Evolutionary conservation across 2,113 vertebrate species (phyloP), one percentile per base, ranked within the genome.

Genomic region (Zosterops pallidus): DNA sequence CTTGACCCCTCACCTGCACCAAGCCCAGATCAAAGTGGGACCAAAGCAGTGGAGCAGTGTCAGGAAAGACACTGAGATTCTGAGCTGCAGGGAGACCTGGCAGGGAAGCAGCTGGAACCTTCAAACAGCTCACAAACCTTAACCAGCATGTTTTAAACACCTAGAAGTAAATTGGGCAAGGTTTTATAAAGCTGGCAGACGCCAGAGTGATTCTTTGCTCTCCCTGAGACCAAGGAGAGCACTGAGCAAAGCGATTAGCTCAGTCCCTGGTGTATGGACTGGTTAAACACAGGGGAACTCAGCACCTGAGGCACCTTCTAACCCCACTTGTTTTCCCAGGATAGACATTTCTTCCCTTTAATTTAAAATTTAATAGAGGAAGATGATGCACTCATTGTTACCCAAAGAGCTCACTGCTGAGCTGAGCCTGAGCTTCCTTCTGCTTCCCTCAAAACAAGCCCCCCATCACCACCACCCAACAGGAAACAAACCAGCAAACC

Each of bases 41-140:
- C 39, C 42, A 29, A 20, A 72, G 3, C 0, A 55, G 41, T 2
- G 23, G 9, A 41, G 50, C 1, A 3, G 7, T 4, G 24, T 24
- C 47, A 18, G 28, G 39, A 55, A 31, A 14, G 29, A 10, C 8
- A 3, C 37, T 42, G 9, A 11, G 33, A 11, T 6, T 3, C 37
- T 42, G 9, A 76, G 42, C 41, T 50, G 53, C n/a, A 5, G 1
- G 5, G 18, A 67, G 23, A 83, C 19, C 31, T 3, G 35, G 5
- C 55, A 44, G 60, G 35, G 23, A 29, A n/a, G 35, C 22, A 71
- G 68, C 19, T 29, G 47, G n/a, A 41, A 11, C 44, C 70, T 42
- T 4, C 37, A 55, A 80, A 52, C 12, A 52, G 4, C 9, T 80
- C 39, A 31, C 65, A 67, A 26, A 60, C 41, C 14, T 62, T 28